Percentiles rank a stretch among this genome's conserved stretches.
Evolutionary conservation across 2,797 vertebrate species (phyloP).

Genomic region (Rousettus madagascariensis): DNA sequence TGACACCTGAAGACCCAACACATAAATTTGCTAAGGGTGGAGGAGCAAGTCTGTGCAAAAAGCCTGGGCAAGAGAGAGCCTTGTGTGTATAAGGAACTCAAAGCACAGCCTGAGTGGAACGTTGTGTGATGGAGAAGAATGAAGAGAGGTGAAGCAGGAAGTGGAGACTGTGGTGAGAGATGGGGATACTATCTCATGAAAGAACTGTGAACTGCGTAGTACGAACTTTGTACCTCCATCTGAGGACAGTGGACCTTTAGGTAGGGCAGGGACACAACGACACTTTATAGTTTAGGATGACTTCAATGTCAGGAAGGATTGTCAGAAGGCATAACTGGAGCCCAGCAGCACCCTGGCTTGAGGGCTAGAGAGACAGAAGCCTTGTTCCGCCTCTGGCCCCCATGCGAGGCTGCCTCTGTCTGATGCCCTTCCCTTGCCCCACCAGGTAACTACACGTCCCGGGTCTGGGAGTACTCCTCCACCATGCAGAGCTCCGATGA

Average conservation of each 20-base stretch:
- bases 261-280: accelerated
- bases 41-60: background rate
- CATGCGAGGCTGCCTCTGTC: accelerated
- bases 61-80: background rate
- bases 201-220: accelerated
- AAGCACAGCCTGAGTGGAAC: background rate
- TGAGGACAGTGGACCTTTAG: background rate
- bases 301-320: background rate
- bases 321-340: background rate
- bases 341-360: background rate
- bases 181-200: background rate
- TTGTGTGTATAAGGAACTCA: background rate
- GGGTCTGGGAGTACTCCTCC: conserved; percentile 86
- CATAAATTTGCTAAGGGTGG: background rate
- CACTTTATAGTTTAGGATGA: background rate
- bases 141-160: background rate
- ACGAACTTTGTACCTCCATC: background rate
- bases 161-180: accelerated
- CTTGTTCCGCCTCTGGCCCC: background rate
- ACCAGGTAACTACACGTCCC: conserved; percentile 85
- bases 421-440: conserved; percentile 59
- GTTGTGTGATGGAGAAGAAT: accelerated
- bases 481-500: conserved; percentile 83
- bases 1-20: background rate
- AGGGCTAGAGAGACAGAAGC: background rate